These are phyloP conservation scores for Bilobella aurantiaca DNA, from an alignment of 1,140 invertebrate species.

Conservation along the genomic window DNA sequence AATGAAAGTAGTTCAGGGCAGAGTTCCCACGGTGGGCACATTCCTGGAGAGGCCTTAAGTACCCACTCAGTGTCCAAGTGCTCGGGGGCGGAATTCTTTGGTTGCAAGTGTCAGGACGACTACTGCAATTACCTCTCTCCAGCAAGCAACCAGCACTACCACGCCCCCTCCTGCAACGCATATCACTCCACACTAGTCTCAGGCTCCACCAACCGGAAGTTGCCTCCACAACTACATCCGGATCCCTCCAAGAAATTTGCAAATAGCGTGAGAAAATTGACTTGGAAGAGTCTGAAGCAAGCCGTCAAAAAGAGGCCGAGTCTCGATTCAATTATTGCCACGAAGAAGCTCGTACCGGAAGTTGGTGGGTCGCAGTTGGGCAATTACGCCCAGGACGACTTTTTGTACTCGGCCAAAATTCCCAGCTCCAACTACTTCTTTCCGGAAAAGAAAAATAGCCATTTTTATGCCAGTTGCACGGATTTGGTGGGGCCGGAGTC, in stretches of 20 bases:
- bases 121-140: not conserved
- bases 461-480: constrained; percentile 29
- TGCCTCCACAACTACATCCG: not conserved
- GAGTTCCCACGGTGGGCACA: no score
- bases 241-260: constrained; percentile 24
- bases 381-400: constrained; percentile 14
- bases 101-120: constrained; percentile 22
- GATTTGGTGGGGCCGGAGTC: constrained; percentile 15
- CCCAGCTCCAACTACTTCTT: constrained; percentile 30
- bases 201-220: constrained; percentile 10
- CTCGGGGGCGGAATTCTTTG: not conserved
- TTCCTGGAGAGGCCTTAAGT: no score
- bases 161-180: constrained; percentile 11
- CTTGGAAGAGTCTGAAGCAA: constrained; percentile 36
- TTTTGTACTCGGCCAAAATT: not conserved
- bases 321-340: constrained; percentile 19
- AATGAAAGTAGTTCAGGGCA: no score
- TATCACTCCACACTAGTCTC: not conserved
- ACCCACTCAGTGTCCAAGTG: constrained; percentile 9
- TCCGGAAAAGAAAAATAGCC: constrained; percentile 29
- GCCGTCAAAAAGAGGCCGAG: constrained; percentile 34
- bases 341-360: constrained; percentile 1
- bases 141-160: not conserved
- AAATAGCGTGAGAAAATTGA: constrained; percentile 31
- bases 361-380: constrained; percentile 3